Evolutionary conservation across 2,797 vertebrate genomes (phyloP), one percentile per base, ranked within the genome.

Genomic region (Scomberomorus guttatus): DNA sequence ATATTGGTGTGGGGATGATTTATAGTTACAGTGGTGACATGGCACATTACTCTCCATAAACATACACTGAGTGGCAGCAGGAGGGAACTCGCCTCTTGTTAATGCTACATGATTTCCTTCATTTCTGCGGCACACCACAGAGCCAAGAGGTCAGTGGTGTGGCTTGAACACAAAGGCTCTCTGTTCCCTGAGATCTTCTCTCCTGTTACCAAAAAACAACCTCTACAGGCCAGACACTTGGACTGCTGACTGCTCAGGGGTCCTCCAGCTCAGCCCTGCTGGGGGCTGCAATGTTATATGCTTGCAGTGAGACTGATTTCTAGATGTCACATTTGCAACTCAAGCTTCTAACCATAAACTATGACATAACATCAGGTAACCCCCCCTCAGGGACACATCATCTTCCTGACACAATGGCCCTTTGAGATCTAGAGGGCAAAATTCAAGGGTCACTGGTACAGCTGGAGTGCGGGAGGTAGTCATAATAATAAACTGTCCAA

Each of bases 21-120:
- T 32, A 82, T 78, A 59, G 71, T 76, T 80, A 55, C 50, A 69
- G 54, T 72, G 70, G 58, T 71, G 65, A 76, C 71, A 79, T 78
- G 88, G 73, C 73, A 76, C 74, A 76, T 67, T 87, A 84, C 81
- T 57, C 75, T 87, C 52, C 59, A 54, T 65, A 90, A 91, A 91
- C 83, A 91, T 75, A 89, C 73, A 75, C 32, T 32, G 75, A 72
- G 72, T 75, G 66, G 69, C 59, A 65, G 73, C 11, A 15, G 55
- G 55, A 67, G 54, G 57, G 72, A 75, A 61, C 69, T 75, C 64
- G 58, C 69, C 74, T 79, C 75, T 48, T 77, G 77, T 67, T 64
- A 64, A 66, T 63, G 55, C 55, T 75, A 25, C 60, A 71, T 64
- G 75, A 89, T 79, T 83, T 82, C 61, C 68, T 69, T 50, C 74